These are phyloP conservation scores for Drosophila macrothrix DNA, from an alignment of 2,888 invertebrate genomes.

Conservation along the genomic window DNA sequence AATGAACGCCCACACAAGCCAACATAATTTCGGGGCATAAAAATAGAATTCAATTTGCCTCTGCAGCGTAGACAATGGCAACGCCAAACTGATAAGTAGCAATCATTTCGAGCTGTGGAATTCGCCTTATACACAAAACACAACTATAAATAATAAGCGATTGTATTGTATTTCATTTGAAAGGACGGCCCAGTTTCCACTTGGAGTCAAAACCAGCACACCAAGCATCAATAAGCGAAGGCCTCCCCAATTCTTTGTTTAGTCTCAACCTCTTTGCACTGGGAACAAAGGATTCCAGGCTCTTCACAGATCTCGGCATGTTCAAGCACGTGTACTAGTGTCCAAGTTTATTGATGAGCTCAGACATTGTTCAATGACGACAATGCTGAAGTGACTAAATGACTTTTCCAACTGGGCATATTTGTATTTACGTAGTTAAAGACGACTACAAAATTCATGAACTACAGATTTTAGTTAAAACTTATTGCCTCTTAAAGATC, in stretches of 20 bases:
- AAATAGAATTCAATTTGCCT: slow-evolving; percentile 47
- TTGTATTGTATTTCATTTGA: slow-evolving; percentile 71
- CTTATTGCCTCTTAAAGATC: background rate
- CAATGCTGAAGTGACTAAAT: slow-evolving; percentile 38
- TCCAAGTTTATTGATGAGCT: slow-evolving; percentile 64
- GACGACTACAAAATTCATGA: background rate
- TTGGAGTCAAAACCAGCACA: slow-evolving; percentile 23
- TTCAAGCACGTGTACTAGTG: slow-evolving; percentile 55
- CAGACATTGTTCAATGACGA: slow-evolving; percentile 39
- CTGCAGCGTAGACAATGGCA: slow-evolving; percentile 25
- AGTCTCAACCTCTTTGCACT: slow-evolving; percentile 5
- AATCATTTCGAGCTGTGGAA: slow-evolving; percentile 35
- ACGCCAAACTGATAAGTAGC: slow-evolving; percentile 55
- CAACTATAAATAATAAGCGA: slow-evolving; percentile 71
- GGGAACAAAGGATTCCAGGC: slow-evolving; percentile 46
- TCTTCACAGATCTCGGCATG: slow-evolving; percentile 26
- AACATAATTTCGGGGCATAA: slow-evolving; percentile 11
- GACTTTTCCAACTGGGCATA: slow-evolving; percentile 16
- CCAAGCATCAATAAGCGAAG: slow-evolving; percentile 33
- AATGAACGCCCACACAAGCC: slow-evolving; percentile 4
- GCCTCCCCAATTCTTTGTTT: slow-evolving; percentile 48
- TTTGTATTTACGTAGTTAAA: slow-evolving; percentile 11
- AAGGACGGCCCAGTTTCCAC: slow-evolving; percentile 53
- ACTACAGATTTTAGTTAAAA: background rate
- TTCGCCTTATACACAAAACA: slow-evolving; percentile 39